A percentile compares a stretch with the other conserved stretches of the same genome.
These are phyloP conservation scores for Sapayoa aenigma DNA, from an alignment of 2,113 vertebrate species.

Conservation along the genomic window DNA sequence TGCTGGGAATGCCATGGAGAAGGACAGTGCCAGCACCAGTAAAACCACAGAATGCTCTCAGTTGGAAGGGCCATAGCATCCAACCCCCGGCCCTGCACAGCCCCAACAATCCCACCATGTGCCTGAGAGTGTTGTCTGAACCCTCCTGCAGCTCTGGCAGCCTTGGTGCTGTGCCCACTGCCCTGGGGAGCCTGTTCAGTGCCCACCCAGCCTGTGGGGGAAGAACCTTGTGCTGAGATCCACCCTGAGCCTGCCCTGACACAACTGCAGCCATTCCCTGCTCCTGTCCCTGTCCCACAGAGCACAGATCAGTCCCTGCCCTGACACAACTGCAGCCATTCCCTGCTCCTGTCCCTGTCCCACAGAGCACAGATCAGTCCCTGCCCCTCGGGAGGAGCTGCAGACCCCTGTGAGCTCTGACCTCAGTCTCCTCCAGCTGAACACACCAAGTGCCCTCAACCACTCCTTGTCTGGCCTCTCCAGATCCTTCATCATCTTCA, in stretches of 20 bases:
- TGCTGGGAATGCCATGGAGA: background rate
- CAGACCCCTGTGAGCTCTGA: background rate
- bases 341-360: background rate
- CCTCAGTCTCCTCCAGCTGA: background rate
- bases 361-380: background rate
- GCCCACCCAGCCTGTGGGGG: background rate
- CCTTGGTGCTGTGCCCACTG: background rate
- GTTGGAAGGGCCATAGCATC: background rate
- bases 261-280: background rate
- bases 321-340: background rate
- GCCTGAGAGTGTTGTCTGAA: background rate
- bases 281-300: background rate
- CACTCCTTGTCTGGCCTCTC: background rate
- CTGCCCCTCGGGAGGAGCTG: background rate
- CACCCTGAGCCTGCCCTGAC: rapidly evolving
- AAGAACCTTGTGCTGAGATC: background rate
- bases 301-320: background rate
- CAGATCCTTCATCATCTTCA: too few relatives aligned
- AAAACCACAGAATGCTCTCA: background rate
- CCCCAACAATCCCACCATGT: background rate
- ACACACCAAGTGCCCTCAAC: background rate
- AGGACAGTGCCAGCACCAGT: background rate
- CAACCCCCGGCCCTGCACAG: background rate
- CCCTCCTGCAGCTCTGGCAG: background rate
- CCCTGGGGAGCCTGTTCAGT: background rate